Percentiles rank a stretch among this genome's conserved stretches.
Conservation (phyloP, 2,888 invertebrate species). For the Hirtodrosophila confusa region DNA sequence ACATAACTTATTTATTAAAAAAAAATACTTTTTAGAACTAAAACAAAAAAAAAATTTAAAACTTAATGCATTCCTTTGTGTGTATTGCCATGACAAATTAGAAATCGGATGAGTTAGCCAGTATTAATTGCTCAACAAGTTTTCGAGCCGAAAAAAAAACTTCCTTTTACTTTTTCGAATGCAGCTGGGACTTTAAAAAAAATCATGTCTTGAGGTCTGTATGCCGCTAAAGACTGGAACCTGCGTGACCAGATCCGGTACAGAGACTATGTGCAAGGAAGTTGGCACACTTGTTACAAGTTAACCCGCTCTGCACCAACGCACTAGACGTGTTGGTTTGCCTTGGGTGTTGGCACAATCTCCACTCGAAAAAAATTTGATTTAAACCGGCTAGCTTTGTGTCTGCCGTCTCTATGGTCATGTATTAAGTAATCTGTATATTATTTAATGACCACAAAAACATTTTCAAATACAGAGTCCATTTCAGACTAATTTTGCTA, state of each 20-base stretch:
- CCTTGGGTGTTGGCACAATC: slow-evolving; percentile 60
- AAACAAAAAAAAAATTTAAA: no score
- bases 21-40: no score
- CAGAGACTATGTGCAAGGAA: slow-evolving; percentile 63
- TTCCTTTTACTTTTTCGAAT: slow-evolving; percentile 68
- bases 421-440: slow-evolving; percentile 54
- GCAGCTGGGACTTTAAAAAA: slow-evolving; percentile 13
- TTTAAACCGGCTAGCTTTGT: slow-evolving; percentile 48
- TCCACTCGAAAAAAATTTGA: slow-evolving; percentile 30
- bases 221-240: slow-evolving; percentile 47
- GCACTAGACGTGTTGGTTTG: slow-evolving; percentile 21
- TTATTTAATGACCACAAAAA: slow-evolving; percentile 62
- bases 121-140: slow-evolving; percentile 31
- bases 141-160: slow-evolving; percentile 29
- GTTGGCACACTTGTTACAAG: slow-evolving; percentile 70
- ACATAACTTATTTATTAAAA: no score
- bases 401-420: slow-evolving; percentile 15
- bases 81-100: slow-evolving; percentile 17
- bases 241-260: slow-evolving; percentile 55
- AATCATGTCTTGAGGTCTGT: slow-evolving; percentile 72
- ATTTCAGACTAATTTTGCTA: slow-evolving; percentile 28
- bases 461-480: slow-evolving; percentile 25
- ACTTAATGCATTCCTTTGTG: slow-evolving; percentile 1
- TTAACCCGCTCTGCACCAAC: slow-evolving; percentile 39
- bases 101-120: slow-evolving; percentile 34